phyloP scores from a whole-genome alignment of 1,140 invertebrate species.

The Plodia interpunctella region DNA sequence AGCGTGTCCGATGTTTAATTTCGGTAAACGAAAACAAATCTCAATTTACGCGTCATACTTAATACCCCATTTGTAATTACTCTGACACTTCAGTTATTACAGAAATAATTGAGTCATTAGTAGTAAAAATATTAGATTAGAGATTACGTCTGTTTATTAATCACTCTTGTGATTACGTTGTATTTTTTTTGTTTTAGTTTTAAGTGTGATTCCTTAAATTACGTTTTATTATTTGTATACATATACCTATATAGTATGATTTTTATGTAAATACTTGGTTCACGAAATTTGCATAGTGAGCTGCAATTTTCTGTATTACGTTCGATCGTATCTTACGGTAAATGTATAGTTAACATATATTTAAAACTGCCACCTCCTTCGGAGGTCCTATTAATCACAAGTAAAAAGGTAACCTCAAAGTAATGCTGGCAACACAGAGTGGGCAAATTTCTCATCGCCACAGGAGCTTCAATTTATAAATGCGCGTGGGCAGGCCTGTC shows the following conservation, averaged over 20 bases:
- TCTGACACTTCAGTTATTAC: background rate
- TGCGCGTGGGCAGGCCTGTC: background rate
- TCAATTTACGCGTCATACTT: background rate
- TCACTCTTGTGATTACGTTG: background rate
- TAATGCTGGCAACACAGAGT: background rate
- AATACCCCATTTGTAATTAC: background rate
- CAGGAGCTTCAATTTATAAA: background rate
- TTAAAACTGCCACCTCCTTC: background rate
- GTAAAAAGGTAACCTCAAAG: background rate
- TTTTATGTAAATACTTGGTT: too few species aligned
- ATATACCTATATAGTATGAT: too few species aligned
- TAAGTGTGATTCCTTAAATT: background rate
- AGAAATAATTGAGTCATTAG: background rate
- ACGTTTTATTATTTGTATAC: too few species aligned
- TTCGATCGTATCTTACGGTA: too few species aligned
- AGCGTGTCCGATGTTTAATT: background rate
- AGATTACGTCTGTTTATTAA: background rate
- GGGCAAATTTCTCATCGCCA: background rate
- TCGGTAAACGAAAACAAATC: background rate
- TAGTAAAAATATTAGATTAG: background rate
- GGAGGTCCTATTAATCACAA: background rate
- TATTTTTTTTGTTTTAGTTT: background rate
- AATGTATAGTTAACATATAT: too few species aligned
- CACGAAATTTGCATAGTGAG: too few species aligned
- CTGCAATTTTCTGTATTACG: too few species aligned